Conservation (phyloP, 2,797 vertebrate species). For the Argyrosomus regius region DNA sequence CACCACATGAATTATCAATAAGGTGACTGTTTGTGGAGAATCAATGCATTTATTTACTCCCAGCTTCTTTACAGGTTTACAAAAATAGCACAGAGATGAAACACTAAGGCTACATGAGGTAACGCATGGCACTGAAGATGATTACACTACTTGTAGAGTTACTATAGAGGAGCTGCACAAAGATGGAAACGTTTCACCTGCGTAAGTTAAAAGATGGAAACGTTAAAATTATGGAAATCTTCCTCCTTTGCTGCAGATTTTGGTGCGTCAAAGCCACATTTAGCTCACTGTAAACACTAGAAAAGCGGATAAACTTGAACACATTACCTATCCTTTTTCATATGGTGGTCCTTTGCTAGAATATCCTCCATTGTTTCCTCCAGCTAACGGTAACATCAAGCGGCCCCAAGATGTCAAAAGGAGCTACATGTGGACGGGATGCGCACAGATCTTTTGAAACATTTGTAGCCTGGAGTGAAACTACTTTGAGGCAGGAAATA, state of each 20-base stretch:
- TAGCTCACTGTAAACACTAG: background rate
- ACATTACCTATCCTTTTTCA: slow-evolving; percentile 22
- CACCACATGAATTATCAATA: slow-evolving; percentile 33
- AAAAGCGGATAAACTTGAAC: slow-evolving; percentile 11
- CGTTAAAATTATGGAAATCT: background rate
- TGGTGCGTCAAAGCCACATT: background rate
- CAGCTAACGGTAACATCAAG: slow-evolving; percentile 21
- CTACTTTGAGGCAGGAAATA: slow-evolving; percentile 61
- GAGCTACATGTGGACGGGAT: slow-evolving; percentile 68
- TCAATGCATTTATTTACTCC: slow-evolving; percentile 26
- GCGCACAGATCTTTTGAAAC: slow-evolving; percentile 15
- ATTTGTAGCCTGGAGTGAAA: slow-evolving; percentile 61
- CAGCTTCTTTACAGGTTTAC: background rate
- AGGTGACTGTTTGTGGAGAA: slow-evolving; percentile 28
- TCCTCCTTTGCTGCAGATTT: background rate
- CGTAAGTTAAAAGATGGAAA: slow-evolving; percentile 14
- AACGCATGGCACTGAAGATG: background rate
- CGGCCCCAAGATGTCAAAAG: background rate
- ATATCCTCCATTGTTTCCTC: slow-evolving; percentile 31
- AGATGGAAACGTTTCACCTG: slow-evolving; percentile 33
- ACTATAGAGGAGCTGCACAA: background rate
- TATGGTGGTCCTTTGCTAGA: slow-evolving; percentile 5
- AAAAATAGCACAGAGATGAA: slow-evolving; percentile 21
- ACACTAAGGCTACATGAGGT: background rate
- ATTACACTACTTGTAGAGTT: background rate